Percentiles rank a stretch among this genome's conserved stretches.
phyloP scores from a whole-genome alignment of 2,797 vertebrate species.

The Petrocephalus sullivani region DNA sequence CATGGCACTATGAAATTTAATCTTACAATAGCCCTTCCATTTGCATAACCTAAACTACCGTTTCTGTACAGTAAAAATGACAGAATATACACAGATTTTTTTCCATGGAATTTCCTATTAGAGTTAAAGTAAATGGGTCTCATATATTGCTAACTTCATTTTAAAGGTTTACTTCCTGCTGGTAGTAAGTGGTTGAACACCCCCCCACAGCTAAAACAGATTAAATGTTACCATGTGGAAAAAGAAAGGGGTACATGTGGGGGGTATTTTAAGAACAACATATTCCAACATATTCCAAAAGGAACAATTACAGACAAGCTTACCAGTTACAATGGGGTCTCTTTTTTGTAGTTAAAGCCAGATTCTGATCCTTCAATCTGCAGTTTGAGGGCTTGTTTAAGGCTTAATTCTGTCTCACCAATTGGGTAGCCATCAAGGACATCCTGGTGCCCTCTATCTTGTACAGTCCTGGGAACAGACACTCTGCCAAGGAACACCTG shows the following conservation, averaged over 20 bases:
- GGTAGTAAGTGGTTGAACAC: background rate
- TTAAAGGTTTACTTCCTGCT: background rate
- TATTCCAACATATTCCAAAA: background rate
- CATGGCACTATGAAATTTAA: background rate
- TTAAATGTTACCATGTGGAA: background rate
- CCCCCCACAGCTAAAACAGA: slow-evolving; percentile 2
- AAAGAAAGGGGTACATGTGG: background rate
- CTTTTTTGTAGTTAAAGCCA: slow-evolving; percentile 96
- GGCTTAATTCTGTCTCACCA: slow-evolving; percentile 87
- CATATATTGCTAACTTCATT: background rate
- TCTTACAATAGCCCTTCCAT: background rate
- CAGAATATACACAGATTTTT: background rate
- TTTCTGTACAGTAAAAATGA: background rate
- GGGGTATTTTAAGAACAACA: background rate
- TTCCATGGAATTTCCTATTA: background rate
- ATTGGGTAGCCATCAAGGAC: slow-evolving; percentile 86
- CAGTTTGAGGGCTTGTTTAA: slow-evolving; percentile 98
- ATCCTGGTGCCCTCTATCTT: slow-evolving; percentile 82
- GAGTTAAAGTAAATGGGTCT: background rate
- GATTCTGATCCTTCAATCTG: slow-evolving; percentile 91
- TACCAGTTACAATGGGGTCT: slow-evolving; percentile 94
- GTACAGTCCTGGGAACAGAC: slow-evolving; percentile 79
- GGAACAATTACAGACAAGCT: slow-evolving; percentile 28
- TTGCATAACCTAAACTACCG: background rate
- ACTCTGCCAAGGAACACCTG: slow-evolving; percentile 91